Percentiles rank a stretch among this genome's conserved stretches.
Evolutionary conservation across 2,797 vertebrate genomes (phyloP).

Genomic region (Somateria mollissima): DNA sequence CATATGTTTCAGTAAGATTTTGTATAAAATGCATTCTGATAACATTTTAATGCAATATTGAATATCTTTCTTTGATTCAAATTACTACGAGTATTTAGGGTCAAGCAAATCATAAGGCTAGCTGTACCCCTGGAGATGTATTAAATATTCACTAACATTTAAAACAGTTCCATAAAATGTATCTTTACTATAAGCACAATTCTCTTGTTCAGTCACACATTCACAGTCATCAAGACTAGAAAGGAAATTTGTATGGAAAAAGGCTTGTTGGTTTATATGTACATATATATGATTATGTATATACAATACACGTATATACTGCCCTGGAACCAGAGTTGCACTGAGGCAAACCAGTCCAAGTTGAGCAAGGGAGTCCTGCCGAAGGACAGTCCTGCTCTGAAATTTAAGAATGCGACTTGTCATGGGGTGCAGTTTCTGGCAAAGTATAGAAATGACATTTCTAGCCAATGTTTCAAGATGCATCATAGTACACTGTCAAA

Average conservation of each 20-base stretch:
- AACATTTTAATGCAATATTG: background rate
- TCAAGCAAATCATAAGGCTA: background rate
- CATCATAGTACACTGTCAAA: background rate
- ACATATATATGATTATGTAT: background rate
- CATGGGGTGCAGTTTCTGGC: background rate
- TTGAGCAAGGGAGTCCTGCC: background rate
- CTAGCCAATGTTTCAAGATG: background rate
- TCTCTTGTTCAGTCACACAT: background rate
- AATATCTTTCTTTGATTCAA: background rate
- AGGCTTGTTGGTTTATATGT: background rate
- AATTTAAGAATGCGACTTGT: background rate
- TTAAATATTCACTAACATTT: background rate
- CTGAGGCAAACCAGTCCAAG: background rate
- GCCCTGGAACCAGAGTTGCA: background rate
- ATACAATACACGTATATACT: background rate
- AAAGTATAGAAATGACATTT: background rate
- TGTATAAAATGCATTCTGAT: background rate
- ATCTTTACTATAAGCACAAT: background rate
- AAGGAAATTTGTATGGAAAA: background rate
- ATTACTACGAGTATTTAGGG: background rate
- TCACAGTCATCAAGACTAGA: background rate
- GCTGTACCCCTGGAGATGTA: background rate
- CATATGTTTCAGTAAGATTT: background rate
- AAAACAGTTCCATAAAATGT: background rate
- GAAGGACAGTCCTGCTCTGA: background rate